A percentile compares a stretch with the other conserved stretches of the same genome.
These are phyloP conservation scores for Stichopus chloronotus DNA, from an alignment of 35 echinoderm and acorn worm genomes.

Conservation along the genomic window DNA sequence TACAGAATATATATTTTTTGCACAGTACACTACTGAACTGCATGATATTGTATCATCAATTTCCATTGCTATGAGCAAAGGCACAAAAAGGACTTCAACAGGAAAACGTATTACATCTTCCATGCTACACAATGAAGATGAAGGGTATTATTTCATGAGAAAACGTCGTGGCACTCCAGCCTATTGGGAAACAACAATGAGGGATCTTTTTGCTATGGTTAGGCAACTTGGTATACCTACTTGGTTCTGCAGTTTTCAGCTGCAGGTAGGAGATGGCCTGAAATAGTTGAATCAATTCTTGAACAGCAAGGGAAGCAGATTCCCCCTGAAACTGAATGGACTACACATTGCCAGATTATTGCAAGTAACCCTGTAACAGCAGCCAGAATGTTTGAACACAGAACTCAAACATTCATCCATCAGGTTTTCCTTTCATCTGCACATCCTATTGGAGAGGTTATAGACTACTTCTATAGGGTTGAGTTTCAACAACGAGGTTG, in stretches of 20 bases:
- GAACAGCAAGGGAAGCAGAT: constrained; percentile 38
- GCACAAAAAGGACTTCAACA: not conserved
- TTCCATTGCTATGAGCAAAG: not conserved
- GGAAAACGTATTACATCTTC: not conserved
- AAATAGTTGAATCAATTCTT: constrained; percentile 48
- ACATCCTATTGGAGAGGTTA: constrained; percentile 56
- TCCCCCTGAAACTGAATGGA: constrained; percentile 56
- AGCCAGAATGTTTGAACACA: constrained; percentile 68
- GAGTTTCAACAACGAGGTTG: constrained; percentile 72
- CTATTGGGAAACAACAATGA: constrained; percentile 58
- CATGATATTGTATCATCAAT: not conserved
- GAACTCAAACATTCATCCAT: constrained; percentile 57
- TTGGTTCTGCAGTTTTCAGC: constrained; percentile 64
- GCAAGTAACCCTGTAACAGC: constrained; percentile 64
- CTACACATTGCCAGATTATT: constrained; percentile 60
- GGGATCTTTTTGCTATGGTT: constrained; percentile 65
- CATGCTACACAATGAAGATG: constrained; percentile 32
- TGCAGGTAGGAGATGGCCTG: constrained; percentile 74
- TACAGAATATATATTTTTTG: constrained; percentile 21
- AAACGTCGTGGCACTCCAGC: constrained; percentile 13
- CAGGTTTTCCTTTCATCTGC: constrained; percentile 63
- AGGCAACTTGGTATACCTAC: constrained; percentile 78
- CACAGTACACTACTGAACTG: not conserved
- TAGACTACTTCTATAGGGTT: constrained; percentile 73
- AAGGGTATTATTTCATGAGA: constrained; percentile 58